Conservation (phyloP, 37 sponge, comb jelly and placozoan species). For the Axinella damicornis region DNA sequence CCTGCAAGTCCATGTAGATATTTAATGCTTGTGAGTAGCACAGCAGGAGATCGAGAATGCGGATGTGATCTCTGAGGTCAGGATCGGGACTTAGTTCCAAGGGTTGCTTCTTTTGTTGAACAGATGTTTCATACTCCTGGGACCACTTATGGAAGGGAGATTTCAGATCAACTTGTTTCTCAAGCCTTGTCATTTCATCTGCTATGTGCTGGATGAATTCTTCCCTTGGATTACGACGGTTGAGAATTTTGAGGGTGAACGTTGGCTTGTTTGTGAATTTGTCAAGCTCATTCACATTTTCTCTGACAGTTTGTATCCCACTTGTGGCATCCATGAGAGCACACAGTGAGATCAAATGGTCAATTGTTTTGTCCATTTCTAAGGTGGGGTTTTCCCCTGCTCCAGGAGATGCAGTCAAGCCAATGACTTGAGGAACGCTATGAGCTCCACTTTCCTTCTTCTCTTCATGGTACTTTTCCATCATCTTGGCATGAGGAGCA, state of each 20-base stretch:
- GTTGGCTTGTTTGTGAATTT: background rate
- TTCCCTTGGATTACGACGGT: conserved; percentile 17
- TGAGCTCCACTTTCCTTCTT: conserved; percentile 23
- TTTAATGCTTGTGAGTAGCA: conserved; percentile 48
- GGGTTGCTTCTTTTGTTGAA: background rate
- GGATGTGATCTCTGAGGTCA: conserved; percentile 27
- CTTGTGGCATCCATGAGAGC: conserved; percentile 67
- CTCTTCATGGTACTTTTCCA: conserved; percentile 47
- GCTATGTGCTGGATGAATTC: background rate
- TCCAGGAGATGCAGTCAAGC: conserved; percentile 73
- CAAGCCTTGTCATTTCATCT: conserved; percentile 17
- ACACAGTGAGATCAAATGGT: conserved; percentile 56
- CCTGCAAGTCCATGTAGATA: conserved; percentile 59
- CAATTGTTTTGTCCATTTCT: conserved; percentile 21
- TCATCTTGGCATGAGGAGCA: conserved; percentile 51
- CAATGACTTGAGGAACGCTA: conserved; percentile 55
- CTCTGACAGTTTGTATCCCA: conserved; percentile 44
- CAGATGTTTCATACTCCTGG: background rate
- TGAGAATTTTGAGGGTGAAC: background rate
- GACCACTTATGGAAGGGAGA: background rate
- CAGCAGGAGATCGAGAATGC: conserved; percentile 22
- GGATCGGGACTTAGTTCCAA: background rate
- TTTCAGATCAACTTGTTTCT: background rate
- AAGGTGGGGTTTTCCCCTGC: conserved; percentile 28
- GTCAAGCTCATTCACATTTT: conserved; percentile 27